Base-by-base conservation (phyloP, 2,113 vertebrate genomes). In the Hystrix cristata region DNA sequence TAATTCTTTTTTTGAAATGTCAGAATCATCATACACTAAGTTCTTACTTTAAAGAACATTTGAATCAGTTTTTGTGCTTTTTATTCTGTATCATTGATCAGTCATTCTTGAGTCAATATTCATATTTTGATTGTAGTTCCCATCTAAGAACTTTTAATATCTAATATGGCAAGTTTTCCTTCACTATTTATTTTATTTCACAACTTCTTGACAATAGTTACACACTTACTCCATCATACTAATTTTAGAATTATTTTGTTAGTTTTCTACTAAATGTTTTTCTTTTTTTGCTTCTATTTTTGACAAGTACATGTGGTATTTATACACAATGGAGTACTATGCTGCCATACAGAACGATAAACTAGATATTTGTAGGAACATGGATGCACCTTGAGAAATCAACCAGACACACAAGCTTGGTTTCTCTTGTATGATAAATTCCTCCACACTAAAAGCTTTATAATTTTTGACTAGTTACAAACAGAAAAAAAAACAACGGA, bases 401-500 rank as follows among this genome's bases (percentile, higher is more conserved):
- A 71, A 71, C 69, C 19, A 43, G 69, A 71, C 69, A 65, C n/a
- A 43, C 16, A 71, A 71, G n/a, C n/a, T 71, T 71, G n/a, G 18
- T 71, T 21, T 71, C n/a, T 43, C 21, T 11, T 72, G 5, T 25
- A 9, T 13, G 71, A 72, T 10, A 43, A 72, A 23, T 10, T 10
- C 19, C 21, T 74, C 71, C 4, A 25, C 11, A 46, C 38, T 38
- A 46, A 46, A 74, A 91, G 31, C 34, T 87, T 83, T 64, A 79
- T 48, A 91, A 95, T 69, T 69, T 91, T 79, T 90, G 67, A 62
- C 5, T 31, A 23, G 51, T 55, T 97, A 82, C 59, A 96, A 96
- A 62, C 34, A 72, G 48, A 2, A 79, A 51, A 8, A 65, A 11
- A 62, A 60, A 53, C 31, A 59, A 87, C 60, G 51, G 6, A 8